Evolutionary conservation across 1,140 invertebrate genomes (phyloP).

Genomic region (Samia ricini): DNA sequence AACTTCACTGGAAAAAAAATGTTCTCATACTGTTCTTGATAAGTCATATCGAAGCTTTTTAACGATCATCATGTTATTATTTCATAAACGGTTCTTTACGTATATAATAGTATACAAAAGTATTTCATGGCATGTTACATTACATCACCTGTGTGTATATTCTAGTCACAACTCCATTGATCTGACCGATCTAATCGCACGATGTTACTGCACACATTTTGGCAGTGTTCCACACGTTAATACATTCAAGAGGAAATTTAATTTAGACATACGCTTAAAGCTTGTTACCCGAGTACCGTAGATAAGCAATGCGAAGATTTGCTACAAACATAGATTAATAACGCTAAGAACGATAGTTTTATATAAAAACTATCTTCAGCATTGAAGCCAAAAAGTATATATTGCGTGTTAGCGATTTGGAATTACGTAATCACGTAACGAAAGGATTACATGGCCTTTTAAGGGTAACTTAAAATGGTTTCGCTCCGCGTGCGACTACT

Average conservation of each 20-base stretch:
- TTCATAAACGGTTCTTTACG: not conserved
- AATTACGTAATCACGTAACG: too few species aligned
- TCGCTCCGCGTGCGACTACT: too few species aligned
- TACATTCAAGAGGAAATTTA: slow-evolving; percentile 21
- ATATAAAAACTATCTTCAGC: too few species aligned
- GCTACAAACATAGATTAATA: not conserved
- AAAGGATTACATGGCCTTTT: too few species aligned
- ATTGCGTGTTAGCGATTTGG: too few species aligned
- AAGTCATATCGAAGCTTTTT: too few species aligned
- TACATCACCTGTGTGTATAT: slow-evolving; percentile 4
- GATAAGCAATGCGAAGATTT: not conserved
- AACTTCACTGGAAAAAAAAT: too few species aligned
- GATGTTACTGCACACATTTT: slow-evolving; percentile 26
- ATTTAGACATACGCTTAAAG: slow-evolving; percentile 19
- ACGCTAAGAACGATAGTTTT: too few species aligned
- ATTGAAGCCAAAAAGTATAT: too few species aligned
- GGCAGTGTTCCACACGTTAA: slow-evolving; percentile 29
- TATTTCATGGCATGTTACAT: not conserved
- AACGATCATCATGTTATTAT: not conserved
- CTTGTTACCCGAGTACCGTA: slow-evolving; percentile 3
- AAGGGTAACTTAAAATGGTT: too few species aligned
- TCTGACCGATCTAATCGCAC: slow-evolving; percentile 13
- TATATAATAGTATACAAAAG: not conserved
- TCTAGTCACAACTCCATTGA: slow-evolving; percentile 3
- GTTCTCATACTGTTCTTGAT: too few species aligned